phyloP scores from a whole-genome alignment of 2,888 invertebrate species.

The Lydus trimaculatus region DNA sequence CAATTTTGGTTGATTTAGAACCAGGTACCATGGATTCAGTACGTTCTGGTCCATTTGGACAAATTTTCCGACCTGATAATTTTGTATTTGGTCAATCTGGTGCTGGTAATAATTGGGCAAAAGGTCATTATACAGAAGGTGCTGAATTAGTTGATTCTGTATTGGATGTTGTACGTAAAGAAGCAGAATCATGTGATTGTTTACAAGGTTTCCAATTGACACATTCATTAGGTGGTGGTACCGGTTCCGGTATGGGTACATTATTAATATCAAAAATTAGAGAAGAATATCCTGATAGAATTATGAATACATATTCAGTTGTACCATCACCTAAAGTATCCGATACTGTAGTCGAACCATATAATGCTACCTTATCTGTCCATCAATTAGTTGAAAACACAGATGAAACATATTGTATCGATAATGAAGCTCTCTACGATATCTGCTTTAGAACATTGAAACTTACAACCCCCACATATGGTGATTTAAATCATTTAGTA shows the following conservation, averaged over 20 bases:
- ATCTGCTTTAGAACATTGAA: slow-evolving; percentile 88
- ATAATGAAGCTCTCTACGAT: slow-evolving; percentile 89
- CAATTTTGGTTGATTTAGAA: slow-evolving; percentile 77
- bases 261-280: slow-evolving; percentile 80
- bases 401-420: slow-evolving; percentile 88
- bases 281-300: slow-evolving; percentile 86
- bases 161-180: slow-evolving; percentile 73
- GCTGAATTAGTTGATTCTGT: slow-evolving; percentile 64
- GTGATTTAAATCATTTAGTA: slow-evolving; percentile 89
- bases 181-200: slow-evolving; percentile 68
- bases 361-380: slow-evolving; percentile 87
- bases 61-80: slow-evolving; percentile 78
- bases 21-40: slow-evolving; percentile 83
- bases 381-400: slow-evolving; percentile 89
- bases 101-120: slow-evolving; percentile 72
- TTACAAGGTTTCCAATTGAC: slow-evolving; percentile 72
- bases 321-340: slow-evolving; percentile 87
- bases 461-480: slow-evolving; percentile 80
- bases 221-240: slow-evolving; percentile 82
- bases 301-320: slow-evolving; percentile 81
- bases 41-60: slow-evolving; percentile 68
- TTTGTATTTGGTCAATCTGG: slow-evolving; percentile 74
- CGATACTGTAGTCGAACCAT: slow-evolving; percentile 88
- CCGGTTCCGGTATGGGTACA: slow-evolving; percentile 84
- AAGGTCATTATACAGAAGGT: slow-evolving; percentile 85